Evolutionary conservation across 2,888 invertebrate species (phyloP).

Genomic region (Dromius quadrimaculatus): DNA sequence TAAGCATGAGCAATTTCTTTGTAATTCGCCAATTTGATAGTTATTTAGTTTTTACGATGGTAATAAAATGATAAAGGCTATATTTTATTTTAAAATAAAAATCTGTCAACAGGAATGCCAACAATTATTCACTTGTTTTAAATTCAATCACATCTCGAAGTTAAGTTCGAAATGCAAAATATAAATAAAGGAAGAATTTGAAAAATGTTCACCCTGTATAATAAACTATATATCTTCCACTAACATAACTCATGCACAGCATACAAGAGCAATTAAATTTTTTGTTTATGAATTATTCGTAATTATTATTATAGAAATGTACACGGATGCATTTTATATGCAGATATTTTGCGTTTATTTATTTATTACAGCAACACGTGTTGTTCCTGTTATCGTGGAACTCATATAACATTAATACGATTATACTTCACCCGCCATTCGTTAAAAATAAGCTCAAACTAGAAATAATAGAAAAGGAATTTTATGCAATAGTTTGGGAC

Average conservation of each 20-base stretch:
- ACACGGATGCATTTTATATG: conserved; percentile 51
- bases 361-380: conserved; percentile 47
- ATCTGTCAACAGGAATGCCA: too few species aligned
- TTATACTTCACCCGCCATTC: neutral
- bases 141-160: too few species aligned
- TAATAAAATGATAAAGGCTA: too few species aligned
- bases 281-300: conserved; percentile 46
- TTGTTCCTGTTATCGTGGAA: conserved; percentile 36
- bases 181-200: too few species aligned
- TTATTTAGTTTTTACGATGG: too few species aligned
- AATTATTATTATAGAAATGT: conserved; percentile 51
- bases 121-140: too few species aligned
- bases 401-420: neutral
- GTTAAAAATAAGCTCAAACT: neutral
- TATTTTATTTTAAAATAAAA: too few species aligned
- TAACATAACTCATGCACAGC: conserved; percentile 26
- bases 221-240: conserved; percentile 28
- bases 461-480: neutral
- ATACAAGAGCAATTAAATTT: conserved; percentile 40
- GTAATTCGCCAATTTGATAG: too few species aligned
- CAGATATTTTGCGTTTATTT: conserved; percentile 50
- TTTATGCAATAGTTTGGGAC: too few species aligned
- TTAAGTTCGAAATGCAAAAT: too few species aligned
- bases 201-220: too few species aligned
- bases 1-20: too few species aligned